These are phyloP conservation scores for Dryobates pubescens DNA, from an alignment of 2,797 vertebrate species.

Conservation along the genomic window DNA sequence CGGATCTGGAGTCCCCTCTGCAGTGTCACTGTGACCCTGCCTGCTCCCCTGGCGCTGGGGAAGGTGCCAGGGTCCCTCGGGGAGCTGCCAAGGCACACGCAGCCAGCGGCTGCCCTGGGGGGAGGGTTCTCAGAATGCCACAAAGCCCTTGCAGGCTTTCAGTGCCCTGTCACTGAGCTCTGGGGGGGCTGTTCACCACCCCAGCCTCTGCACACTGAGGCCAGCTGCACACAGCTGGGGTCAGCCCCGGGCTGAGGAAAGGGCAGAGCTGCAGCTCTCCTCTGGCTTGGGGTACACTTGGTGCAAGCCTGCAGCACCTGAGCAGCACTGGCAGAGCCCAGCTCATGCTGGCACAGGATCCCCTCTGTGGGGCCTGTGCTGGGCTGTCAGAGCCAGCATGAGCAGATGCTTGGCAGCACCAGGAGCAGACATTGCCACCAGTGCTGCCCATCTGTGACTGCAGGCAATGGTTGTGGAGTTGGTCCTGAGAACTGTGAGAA, in stretches of 20 bases:
- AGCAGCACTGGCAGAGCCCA: background rate
- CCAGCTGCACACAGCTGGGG: rapidly evolving
- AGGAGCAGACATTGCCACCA: background rate
- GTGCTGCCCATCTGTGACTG: background rate
- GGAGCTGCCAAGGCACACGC: background rate
- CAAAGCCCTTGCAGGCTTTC: background rate
- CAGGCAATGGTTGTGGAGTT: background rate
- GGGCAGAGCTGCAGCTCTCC: background rate
- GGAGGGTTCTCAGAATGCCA: background rate
- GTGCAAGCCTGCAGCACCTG: background rate
- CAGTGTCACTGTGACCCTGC: background rate
- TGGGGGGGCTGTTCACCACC: background rate
- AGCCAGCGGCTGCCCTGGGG: background rate
- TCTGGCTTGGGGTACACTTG: background rate
- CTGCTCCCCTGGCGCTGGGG: background rate
- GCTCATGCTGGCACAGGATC: rapidly evolving
- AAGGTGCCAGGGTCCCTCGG: background rate
- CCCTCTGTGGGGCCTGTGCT: background rate
- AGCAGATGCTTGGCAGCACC: background rate
- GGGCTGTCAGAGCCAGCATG: background rate
- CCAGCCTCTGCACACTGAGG: rapidly evolving
- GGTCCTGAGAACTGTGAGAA: too few species aligned
- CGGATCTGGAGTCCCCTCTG: background rate
- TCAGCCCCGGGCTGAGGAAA: background rate
- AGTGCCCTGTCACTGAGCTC: background rate